Base-by-base conservation (phyloP, 2,888 invertebrate genomes). In the Xestia xanthographa region DNA sequence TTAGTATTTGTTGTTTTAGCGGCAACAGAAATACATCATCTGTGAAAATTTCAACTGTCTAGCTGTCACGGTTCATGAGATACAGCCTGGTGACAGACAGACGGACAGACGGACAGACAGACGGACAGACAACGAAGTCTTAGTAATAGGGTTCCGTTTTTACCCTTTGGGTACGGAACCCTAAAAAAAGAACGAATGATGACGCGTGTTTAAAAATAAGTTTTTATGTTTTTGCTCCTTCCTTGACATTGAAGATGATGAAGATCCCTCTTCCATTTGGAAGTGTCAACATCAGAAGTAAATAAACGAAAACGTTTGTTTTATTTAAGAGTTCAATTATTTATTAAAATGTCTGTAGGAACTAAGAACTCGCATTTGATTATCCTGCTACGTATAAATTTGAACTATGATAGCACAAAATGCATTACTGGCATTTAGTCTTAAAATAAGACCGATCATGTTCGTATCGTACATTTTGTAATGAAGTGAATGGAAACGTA, bases 401-500 rank as follows among this genome's bases (percentile, higher is more conserved):
- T 67, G 12, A 1, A 43, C 22, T 17, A 70, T 48, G 62, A 60
- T 58, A 70, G 22, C 34, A 66, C 11, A 60, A 43, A 45, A 50
- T 48, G 48, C 53, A 5, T 34, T n/a, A 53, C 45, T 75, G 66
- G 50, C 58, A 79, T 72, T 70, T 65, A 75, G 22, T 68, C 38
- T 63, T 58, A 56, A 50, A 67, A 74, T 68, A 74, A 63, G 34
- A 34, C 29, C 43, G 65, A 68, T 56, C 5, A 45, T 26, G 9
- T 66, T 20, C 8, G 22, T 48, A 43, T 22, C n/a, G n/a, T n/a
- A 53, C n/a, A 77, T 82, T 72, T 79, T 45, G 75, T 73, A 79
- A 73, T 48, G 43, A 73, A 83, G 74, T 50, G 84, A 83, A 80
- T 80, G 84, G 74, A 66, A 74, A 65, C 38, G 53, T 45, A 66